These are phyloP conservation scores for Engystomops pustulosus DNA, from an alignment of 2,113 vertebrate species.

Conservation along the genomic window DNA sequence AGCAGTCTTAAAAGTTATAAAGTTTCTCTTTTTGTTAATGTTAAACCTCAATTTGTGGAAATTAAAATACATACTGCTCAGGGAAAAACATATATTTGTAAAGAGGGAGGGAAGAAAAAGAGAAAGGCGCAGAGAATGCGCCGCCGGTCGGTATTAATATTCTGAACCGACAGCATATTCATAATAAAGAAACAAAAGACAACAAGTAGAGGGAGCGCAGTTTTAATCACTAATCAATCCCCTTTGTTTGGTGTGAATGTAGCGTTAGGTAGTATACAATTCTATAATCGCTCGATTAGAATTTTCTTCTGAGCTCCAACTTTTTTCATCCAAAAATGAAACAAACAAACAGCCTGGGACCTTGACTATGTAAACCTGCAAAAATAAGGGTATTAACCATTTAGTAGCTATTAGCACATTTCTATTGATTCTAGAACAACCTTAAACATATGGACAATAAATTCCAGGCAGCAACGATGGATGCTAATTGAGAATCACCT, in stretches of 20 bases:
- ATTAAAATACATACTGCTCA: slow-evolving; percentile 36
- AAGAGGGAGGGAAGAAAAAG: not conserved
- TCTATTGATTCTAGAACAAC: not conserved
- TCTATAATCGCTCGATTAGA: slow-evolving; percentile 81
- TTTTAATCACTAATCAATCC: slow-evolving; percentile 88
- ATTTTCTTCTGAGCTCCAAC: slow-evolving; percentile 73
- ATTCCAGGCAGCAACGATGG: too few species aligned
- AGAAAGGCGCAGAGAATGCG: not conserved
- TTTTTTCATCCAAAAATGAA: slow-evolving; percentile 71
- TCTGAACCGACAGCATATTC: slow-evolving; percentile 83
- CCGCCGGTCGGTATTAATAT: slow-evolving; percentile 82
- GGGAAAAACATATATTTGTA: slow-evolving; percentile 16
- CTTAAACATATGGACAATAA: too few species aligned
- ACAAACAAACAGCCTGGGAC: slow-evolving; percentile 78
- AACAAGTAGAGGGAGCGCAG: slow-evolving; percentile 84
- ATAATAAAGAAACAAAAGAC: slow-evolving; percentile 87
- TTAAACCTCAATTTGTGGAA: slow-evolving; percentile 39
- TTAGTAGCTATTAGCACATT: not conserved
- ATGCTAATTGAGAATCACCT: not conserved
- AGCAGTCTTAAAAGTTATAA: not conserved
- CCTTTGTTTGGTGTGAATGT: slow-evolving; percentile 87
- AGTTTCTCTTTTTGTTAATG: slow-evolving; percentile 6
- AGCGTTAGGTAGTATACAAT: slow-evolving; percentile 79
- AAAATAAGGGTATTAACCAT: not conserved
- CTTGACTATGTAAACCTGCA: slow-evolving; percentile 59